Conservation (phyloP, 2,888 invertebrate genomes). For the Papilio elwesi region DNA sequence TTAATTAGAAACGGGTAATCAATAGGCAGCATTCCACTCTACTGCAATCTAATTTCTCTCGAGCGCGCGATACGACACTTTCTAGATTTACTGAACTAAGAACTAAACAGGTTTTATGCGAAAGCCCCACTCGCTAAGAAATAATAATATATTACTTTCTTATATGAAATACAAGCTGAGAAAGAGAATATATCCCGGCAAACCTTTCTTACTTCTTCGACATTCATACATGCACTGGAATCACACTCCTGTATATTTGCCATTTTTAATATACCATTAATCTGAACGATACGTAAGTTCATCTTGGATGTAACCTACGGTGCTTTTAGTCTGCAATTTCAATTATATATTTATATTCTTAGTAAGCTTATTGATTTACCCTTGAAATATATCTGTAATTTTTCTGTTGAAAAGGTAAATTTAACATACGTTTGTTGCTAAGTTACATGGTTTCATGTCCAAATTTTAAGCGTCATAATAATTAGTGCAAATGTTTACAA, state of each 20-base stretch:
- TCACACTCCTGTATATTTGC: neutral
- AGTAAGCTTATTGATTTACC: too few species aligned
- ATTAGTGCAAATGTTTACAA: too few species aligned
- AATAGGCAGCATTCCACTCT: conserved; percentile 3
- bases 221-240: neutral
- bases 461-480: too few species aligned
- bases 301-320: too few species aligned
- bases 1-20: conserved; percentile 22
- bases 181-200: too few species aligned
- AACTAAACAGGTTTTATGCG: conserved; percentile 28
- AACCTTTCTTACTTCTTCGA: neutral
- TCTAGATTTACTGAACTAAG: conserved; percentile 32
- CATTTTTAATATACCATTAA: neutral
- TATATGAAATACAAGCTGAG: conserved; percentile 3
- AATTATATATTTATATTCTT: too few species aligned
- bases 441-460: too few species aligned
- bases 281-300: neutral
- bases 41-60: conserved; percentile 28
- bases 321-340: too few species aligned
- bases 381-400: too few species aligned
- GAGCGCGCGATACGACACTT: conserved; percentile 32
- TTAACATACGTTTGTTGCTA: too few species aligned
- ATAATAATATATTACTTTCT: conserved; percentile 17
- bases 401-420: too few species aligned
- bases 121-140: conserved; percentile 10